phyloP scores from a whole-genome alignment of 2,888 invertebrate species.

The Chrysina gloriosa region DNA sequence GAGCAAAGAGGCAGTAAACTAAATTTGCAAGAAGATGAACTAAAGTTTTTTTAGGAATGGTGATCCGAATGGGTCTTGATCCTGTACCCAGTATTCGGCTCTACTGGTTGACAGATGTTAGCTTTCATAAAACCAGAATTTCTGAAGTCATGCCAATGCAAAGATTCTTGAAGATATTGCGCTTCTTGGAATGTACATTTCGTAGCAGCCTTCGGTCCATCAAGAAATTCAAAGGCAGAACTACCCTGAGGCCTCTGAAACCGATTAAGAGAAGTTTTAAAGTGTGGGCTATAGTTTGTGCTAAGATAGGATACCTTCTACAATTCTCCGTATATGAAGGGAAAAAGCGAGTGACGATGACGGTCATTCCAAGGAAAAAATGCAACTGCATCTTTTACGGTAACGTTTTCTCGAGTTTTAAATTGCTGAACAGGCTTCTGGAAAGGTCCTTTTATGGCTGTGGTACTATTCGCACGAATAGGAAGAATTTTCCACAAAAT shows the following conservation, averaged over 20 bases:
- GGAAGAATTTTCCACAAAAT: too few species aligned
- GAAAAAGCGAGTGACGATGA: too few species aligned
- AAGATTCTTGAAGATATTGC: slow-evolving; percentile 19
- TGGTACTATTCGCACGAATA: too few species aligned
- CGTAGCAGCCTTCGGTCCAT: slow-evolving; percentile 25
- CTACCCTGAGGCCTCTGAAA: slow-evolving; percentile 40
- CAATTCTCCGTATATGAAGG: too few species aligned
- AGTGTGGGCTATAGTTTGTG: slow-evolving; percentile 22
- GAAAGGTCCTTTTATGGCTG: too few species aligned
- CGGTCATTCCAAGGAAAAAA: too few species aligned
- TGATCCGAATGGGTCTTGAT: slow-evolving; percentile 37
- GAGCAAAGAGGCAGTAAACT: too few species aligned
- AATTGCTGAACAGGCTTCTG: too few species aligned
- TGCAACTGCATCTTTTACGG: too few species aligned
- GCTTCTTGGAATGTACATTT: slow-evolving; percentile 37
- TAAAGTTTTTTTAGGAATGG: slow-evolving; percentile 38
- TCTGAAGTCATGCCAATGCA: neutral
- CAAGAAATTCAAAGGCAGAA: slow-evolving; percentile 38
- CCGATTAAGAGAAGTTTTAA: slow-evolving; percentile 37
- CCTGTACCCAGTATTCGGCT: slow-evolving; percentile 35
- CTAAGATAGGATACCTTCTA: too few species aligned
- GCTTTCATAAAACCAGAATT: slow-evolving; percentile 10
- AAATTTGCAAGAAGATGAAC: too few species aligned
- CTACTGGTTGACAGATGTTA: slow-evolving; percentile 13
- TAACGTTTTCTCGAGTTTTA: too few species aligned